Evolutionary conservation across 2,113 vertebrate species (phyloP), one percentile per base, ranked within the genome.

Genomic region (Leucosticte australis): DNA sequence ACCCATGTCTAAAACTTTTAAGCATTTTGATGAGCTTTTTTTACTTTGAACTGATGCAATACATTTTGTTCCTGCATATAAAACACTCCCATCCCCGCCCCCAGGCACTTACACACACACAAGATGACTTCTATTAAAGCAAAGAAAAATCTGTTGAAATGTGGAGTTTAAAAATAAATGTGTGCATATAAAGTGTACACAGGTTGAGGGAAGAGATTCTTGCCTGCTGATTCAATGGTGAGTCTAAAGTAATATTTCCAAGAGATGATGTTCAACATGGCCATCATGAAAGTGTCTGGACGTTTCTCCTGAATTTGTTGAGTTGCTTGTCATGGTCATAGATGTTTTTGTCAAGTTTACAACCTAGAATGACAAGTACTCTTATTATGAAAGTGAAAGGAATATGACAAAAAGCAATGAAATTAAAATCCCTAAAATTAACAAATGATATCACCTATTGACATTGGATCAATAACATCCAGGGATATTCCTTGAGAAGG

Each of bases 61-160:
- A 47, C 9, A 11, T 80, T 86, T 90, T 94, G 9, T 46, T 83
- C 9, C 55, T 69, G 13, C 46, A 49, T 56, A 52, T 62, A 16
- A 53, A 63, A 69, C 31, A 47, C 6, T 16, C 4, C 44, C 20
- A 37, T 37, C 13, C 8, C 16, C 0, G 0, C 2, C 8, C 5
- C 30, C 18, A 31, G 64, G 74, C 13, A 65, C 24, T 42, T 31
- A 65, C 1, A 4, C 13, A 35, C 12, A 26, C 10, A 42, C 13
- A 81, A 24, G 67, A 46, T 23, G 27, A 47, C 30, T 93, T 92
- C 28, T 63, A n/a, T 39, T 60, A 55, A 83, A 80, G 50, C 33
- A 76, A 80, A 85, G 39, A 80, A 87, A 87, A 47, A 33, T 74
- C 52, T 75, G 16, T 60, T 87, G 52, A 80, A 74, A 77, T 37